These are phyloP conservation scores for Flexamia atlantica DNA, from an alignment of 2,888 invertebrate genomes.

Conservation along the genomic window DNA sequence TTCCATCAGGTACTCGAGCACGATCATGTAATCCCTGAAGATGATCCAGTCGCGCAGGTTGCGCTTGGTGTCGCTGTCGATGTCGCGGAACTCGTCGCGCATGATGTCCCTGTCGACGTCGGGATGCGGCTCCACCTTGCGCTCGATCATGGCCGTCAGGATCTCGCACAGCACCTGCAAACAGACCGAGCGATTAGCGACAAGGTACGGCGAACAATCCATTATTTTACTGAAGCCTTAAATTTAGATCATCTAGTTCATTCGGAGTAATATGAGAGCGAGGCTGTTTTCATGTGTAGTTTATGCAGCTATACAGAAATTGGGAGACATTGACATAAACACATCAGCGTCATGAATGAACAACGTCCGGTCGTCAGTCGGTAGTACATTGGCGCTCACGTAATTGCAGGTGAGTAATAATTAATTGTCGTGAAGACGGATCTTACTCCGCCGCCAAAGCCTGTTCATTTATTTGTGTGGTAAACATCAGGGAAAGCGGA, in stretches of 20 bases:
- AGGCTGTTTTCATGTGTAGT: no score
- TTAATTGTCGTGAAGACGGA: neutral
- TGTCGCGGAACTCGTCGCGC: conserved; percentile 73
- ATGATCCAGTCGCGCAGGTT: conserved; percentile 80
- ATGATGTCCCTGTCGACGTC: conserved; percentile 76
- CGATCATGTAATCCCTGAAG: conserved; percentile 81
- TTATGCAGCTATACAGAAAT: no score
- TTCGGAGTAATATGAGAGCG: no score
- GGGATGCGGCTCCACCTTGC: conserved; percentile 71
- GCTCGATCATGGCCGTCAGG: conserved; percentile 77
- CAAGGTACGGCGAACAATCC: no score
- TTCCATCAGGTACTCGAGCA: conserved; percentile 78
- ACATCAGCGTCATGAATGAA: neutral
- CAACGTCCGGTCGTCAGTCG: neutral
- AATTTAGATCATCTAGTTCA: no score
- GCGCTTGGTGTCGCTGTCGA: conserved; percentile 74
- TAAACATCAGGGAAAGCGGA: no score
- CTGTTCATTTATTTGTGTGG: no score
- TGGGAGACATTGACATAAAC: neutral
- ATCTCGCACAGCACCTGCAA: conserved; percentile 83
- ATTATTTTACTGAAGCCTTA: no score
- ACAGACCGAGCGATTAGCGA: neutral
- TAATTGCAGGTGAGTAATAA: neutral
- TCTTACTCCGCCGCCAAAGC: neutral
- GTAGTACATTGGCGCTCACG: neutral